These are phyloP conservation scores for Megalurothrips usitatus DNA, from an alignment of 2,888 invertebrate genomes.

Conservation along the genomic window DNA sequence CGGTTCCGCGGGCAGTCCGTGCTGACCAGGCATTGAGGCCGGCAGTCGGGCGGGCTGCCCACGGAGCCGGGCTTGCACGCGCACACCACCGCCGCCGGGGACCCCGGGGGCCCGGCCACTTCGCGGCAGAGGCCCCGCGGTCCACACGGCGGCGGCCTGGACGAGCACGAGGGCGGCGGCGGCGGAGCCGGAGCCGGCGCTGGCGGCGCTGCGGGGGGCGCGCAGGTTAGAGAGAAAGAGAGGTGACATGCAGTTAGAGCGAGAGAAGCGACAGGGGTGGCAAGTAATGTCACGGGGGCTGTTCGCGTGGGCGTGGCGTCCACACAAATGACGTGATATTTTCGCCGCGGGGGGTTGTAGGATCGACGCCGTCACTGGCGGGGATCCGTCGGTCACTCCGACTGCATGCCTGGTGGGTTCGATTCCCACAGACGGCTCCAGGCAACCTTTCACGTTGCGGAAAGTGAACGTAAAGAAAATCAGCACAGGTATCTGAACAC, in stretches of 20 bases:
- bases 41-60: slow-evolving; percentile 54
- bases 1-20: slow-evolving; percentile 55
- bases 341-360: too few species aligned
- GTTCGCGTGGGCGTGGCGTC: too few species aligned
- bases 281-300: neutral
- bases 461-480: too few species aligned
- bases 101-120: slow-evolving; percentile 44
- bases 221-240: neutral
- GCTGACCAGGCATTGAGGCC: slow-evolving; percentile 55
- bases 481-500: too few species aligned
- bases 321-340: too few species aligned
- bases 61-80: slow-evolving; percentile 56
- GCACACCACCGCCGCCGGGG: slow-evolving; percentile 50
- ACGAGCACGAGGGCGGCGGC: neutral
- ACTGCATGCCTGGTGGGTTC: too few species aligned
- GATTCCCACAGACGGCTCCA: too few species aligned
- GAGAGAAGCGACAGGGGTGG: neutral
- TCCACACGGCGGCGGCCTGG: slow-evolving; percentile 56
- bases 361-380: too few species aligned
- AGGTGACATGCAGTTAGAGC: slow-evolving; percentile 4
- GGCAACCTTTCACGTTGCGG: too few species aligned
- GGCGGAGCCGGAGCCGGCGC: neutral
- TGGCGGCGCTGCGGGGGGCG: neutral
- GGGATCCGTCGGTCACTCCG: too few species aligned
- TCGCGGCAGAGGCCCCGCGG: slow-evolving; percentile 56